Evolutionary conservation across 2,797 vertebrate species (phyloP).

Genomic region (Agapornis canus): DNA sequence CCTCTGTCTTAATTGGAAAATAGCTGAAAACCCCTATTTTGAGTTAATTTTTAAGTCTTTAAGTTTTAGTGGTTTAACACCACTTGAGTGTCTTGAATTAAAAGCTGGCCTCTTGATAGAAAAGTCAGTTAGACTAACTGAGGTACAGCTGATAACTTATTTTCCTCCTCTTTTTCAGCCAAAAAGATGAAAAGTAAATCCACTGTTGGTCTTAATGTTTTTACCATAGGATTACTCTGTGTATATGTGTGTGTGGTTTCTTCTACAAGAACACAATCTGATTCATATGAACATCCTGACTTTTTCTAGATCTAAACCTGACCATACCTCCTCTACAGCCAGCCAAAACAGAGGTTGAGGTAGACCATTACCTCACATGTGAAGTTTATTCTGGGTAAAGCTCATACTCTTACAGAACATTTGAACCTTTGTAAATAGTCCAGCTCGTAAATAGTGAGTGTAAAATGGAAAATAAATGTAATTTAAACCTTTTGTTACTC

Average conservation of each 20-base stretch:
- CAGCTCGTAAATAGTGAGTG: conserved; percentile 74
- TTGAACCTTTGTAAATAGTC: conserved; percentile 78
- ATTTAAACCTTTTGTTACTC: conserved; percentile 78
- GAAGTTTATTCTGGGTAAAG: conserved; percentile 34
- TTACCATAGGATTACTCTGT: neutral
- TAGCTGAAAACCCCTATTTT: neutral
- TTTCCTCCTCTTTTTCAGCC: neutral
- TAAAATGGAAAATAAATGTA: conserved; percentile 77
- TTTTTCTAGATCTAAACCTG: conserved; percentile 32
- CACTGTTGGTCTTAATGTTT: conserved; percentile 38
- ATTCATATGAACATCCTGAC: neutral
- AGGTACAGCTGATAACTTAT: neutral
- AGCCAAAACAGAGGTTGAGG: conserved; percentile 43
- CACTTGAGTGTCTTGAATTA: neutral
- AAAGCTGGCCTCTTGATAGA: conserved; percentile 23
- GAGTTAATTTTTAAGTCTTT: neutral
- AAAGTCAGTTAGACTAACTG: neutral
- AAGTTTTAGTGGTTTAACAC: neutral
- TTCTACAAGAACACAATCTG: neutral
- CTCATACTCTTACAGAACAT: conserved; percentile 43
- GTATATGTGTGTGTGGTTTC: neutral
- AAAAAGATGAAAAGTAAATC: neutral
- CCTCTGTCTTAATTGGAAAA: neutral
- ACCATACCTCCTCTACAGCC: conserved; percentile 16
- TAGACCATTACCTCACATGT: conserved; percentile 32